These are phyloP conservation scores for Heteronetta atricapilla DNA, from an alignment of 2,113 vertebrate genomes.

Conservation along the genomic window DNA sequence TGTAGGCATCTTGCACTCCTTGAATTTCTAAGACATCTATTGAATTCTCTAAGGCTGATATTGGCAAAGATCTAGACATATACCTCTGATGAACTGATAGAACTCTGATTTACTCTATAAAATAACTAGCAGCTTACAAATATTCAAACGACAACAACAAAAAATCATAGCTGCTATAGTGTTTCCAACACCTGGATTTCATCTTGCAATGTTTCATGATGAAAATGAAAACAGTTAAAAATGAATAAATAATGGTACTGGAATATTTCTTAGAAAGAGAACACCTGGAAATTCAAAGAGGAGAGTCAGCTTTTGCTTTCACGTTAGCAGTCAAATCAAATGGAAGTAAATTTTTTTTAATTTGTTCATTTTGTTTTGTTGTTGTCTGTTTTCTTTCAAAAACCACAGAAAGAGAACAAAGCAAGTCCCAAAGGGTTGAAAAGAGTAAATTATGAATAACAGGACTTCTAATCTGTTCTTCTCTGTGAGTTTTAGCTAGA, in stretches of 20 bases:
- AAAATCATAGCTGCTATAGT: background rate
- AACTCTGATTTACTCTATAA: background rate
- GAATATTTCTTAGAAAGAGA: background rate
- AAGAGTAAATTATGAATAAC: background rate
- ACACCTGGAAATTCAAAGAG: background rate
- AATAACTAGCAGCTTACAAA: background rate
- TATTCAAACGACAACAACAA: background rate
- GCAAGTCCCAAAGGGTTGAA: background rate
- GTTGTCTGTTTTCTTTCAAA: background rate
- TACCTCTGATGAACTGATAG: background rate
- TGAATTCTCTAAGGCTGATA: background rate
- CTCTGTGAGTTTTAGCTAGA: background rate
- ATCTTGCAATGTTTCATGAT: background rate
- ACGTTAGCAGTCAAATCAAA: background rate
- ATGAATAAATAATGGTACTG: background rate
- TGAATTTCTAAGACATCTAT: background rate
- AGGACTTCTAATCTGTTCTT: background rate
- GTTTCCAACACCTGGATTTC: background rate
- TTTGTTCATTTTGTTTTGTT: background rate
- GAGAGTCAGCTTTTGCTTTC: background rate
- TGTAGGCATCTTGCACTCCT: background rate
- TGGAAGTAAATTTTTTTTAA: rapidly evolving
- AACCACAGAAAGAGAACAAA: background rate
- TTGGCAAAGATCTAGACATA: background rate
- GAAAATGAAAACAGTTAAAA: background rate